Percentiles rank a stretch among this genome's conserved stretches.
Conservation (phyloP, 2,888 invertebrate species). For the Bellardia bayeri region DNA sequence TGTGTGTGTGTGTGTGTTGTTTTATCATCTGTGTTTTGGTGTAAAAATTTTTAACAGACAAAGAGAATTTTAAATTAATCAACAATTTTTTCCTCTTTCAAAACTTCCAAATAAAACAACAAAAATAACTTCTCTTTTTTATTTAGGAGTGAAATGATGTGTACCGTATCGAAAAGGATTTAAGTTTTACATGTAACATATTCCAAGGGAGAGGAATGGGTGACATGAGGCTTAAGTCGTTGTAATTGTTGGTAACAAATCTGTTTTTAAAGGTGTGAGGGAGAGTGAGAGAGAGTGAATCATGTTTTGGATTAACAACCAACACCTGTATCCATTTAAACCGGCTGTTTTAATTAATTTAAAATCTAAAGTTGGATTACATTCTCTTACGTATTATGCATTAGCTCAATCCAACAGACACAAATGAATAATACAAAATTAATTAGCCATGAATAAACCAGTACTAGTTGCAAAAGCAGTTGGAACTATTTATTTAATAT, state of each 20-base stretch:
- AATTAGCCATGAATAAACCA: no score
- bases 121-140: no score
- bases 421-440: no score
- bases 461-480: no score
- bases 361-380: conserved; percentile 53
- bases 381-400: neutral
- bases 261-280: conserved; percentile 38
- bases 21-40: conserved; percentile 64
- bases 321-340: conserved; percentile 57
- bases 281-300: conserved; percentile 15
- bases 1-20: conserved; percentile 2
- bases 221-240: conserved; percentile 4
- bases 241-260: conserved; percentile 66
- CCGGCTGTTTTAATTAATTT: conserved; percentile 60
- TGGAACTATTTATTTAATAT: no score
- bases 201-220: neutral
- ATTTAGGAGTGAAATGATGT: conserved; percentile 1
- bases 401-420: no score
- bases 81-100: conserved; percentile 43
- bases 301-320: conserved; percentile 38
- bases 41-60: conserved; percentile 71
- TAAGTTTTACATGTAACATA: conserved; percentile 16
- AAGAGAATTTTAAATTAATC: conserved; percentile 73
- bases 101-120: neutral
- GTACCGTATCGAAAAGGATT: conserved; percentile 41